Conservation (phyloP, 2,113 vertebrate species). For the Osmerus mordax region DNA sequence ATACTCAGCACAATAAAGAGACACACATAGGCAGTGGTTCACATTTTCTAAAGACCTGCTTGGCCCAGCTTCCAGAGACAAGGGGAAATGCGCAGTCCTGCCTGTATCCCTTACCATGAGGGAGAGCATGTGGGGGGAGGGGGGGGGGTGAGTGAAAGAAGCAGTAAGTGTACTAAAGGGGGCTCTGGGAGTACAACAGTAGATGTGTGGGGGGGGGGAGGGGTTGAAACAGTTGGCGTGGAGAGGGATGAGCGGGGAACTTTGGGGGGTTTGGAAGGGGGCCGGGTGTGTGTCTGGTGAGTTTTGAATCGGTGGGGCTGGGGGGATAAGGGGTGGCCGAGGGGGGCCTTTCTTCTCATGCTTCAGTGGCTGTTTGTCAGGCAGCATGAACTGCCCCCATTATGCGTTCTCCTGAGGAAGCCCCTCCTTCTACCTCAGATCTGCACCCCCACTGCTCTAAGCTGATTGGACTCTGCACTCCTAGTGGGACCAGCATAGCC, state of each 20-base stretch:
- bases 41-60: neutral
- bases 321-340: conserved; percentile 23
- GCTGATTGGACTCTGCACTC: conserved; percentile 55
- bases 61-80: conserved; percentile 12
- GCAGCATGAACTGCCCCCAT: conserved; percentile 64
- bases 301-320: conserved; percentile 7
- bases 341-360: conserved; percentile 69
- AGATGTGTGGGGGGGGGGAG: neutral
- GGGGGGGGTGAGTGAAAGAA: neutral
- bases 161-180: neutral
- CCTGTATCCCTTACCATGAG: conserved; percentile 34
- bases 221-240: neutral
- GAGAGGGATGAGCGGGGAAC: neutral
- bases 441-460: conserved; percentile 59
- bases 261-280: neutral
- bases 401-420: conserved; percentile 62
- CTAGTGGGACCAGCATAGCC: conserved; percentile 77
- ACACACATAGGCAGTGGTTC: conserved; percentile 20
- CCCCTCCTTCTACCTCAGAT: conserved; percentile 35
- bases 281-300: neutral
- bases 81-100: conserved; percentile 10
- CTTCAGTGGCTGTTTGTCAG: conserved; percentile 75
- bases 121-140: conserved; percentile 12
- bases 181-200: conserved; percentile 23
- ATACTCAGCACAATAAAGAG: neutral